Evolutionary conservation across 2,113 vertebrate species (phyloP), one percentile per base, ranked within the genome.

Genomic region (Strix uralensis): DNA sequence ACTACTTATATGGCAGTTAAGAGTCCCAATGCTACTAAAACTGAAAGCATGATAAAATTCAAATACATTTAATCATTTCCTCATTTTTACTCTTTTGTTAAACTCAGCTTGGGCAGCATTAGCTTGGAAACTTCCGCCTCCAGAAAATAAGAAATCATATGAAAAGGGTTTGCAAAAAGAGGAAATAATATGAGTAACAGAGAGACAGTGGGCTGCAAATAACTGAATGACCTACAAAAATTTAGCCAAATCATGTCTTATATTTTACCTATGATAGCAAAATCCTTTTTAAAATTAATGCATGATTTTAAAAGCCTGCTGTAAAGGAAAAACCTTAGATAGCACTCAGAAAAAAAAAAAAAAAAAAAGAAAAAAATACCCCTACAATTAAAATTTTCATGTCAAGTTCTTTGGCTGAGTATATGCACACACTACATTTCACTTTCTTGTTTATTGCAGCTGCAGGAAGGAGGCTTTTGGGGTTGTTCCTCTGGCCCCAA

Each of bases 391-490:
- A 90, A 86, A 80, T 36, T 62, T 54, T 72, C 57, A 17, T 8
- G 4, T 77, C 47, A 63, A 54, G 86, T 29, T 86, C 81, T 71
- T 87, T 91, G 94, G 62, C 94, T 47, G n/a, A 86, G 42, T 9
- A 38, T 6, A 81, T 2, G 3, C 61, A 40, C 61, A 69, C 51
- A 23, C 32, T 67, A 54, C 86, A 71, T 57, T 93, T 88, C 86
- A 86, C 86, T 94, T 89, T 91, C 81, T 93, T 80, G 86, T 59
- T 94, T 72, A 77, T 25, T 84, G 93, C 95, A 96, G 96, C 94
- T 96, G 94, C 94, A 93, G 92, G 96, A 95, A 94, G 81, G 87
- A 96, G 94, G 34, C 34, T 96, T 96, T 90, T 47, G 92, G 91
- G 95, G 91, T 92, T 94, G 92, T 88, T 96, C 87, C 87, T 79